These are phyloP conservation scores for Neosalanx taihuensis DNA, from an alignment of 2,797 vertebrate genomes.

Conservation along the genomic window DNA sequence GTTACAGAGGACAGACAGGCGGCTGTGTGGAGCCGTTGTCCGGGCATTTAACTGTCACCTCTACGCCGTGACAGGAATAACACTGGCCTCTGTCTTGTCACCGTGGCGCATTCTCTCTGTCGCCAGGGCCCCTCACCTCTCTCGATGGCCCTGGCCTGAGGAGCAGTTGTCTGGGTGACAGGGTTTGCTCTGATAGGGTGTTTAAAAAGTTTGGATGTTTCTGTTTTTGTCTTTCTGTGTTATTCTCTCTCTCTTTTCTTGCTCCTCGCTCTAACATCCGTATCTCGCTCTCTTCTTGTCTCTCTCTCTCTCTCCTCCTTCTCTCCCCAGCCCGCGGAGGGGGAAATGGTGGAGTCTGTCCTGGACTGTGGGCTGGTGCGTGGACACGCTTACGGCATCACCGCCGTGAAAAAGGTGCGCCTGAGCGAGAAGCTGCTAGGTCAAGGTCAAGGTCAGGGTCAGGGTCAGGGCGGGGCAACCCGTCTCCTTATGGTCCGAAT, in stretches of 20 bases:
- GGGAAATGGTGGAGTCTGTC: conserved; percentile 74
- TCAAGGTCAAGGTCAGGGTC: background rate
- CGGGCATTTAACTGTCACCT: background rate
- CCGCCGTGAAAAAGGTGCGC: conserved; percentile 70
- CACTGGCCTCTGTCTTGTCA: background rate
- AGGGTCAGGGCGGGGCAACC: conserved; percentile 38
- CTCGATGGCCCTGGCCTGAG: no score
- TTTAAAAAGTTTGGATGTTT: no score
- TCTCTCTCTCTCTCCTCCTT: background rate
- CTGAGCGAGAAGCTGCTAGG: conserved; percentile 41
- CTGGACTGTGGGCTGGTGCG: conserved; percentile 77
- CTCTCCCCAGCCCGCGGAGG: conserved; percentile 69
- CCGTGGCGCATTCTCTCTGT: background rate
- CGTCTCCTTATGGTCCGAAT: conserved; percentile 75
- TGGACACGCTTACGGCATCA: conserved; percentile 81
- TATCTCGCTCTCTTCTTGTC: background rate
- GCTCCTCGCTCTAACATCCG: background rate
- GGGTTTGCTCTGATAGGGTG: no score
- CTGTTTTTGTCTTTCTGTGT: background rate
- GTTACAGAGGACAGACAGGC: background rate
- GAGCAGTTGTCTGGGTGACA: no score
- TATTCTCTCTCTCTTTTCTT: background rate
- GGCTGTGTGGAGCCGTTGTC: background rate
- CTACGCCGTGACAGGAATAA: background rate
- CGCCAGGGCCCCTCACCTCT: background rate